A percentile compares a stretch with the other conserved stretches of the same genome.
These are phyloP conservation scores for Menura novaehollandiae DNA, from an alignment of 2,113 vertebrate species.

Conservation along the genomic window DNA sequence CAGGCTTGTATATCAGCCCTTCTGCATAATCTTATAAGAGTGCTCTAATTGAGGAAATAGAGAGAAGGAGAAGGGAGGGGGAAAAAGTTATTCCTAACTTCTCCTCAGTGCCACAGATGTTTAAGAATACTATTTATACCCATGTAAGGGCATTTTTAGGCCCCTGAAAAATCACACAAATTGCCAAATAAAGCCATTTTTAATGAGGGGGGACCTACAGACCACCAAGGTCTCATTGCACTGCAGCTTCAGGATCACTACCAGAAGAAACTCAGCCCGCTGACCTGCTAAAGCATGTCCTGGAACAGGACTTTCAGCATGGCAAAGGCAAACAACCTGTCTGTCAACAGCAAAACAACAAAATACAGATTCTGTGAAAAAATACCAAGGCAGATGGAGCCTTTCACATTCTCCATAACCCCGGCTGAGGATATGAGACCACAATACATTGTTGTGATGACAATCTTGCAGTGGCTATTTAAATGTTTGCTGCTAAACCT, in stretches of 20 bases:
- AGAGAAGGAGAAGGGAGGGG: neutral
- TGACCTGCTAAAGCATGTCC: neutral
- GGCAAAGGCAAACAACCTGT: neutral
- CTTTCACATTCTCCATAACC: neutral
- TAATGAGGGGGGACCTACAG: neutral
- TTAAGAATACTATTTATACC: neutral
- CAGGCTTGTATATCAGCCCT: neutral
- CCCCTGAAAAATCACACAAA: neutral
- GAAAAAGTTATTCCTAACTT: neutral
- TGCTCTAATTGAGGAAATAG: neutral
- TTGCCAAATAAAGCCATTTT: neutral
- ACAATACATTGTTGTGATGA: neutral
- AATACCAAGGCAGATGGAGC: neutral
- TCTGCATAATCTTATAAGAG: neutral
- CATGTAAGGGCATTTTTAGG: neutral
- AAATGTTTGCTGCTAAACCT: slow-evolving; percentile 23
- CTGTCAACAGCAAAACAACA: neutral
- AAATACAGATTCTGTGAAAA: neutral
- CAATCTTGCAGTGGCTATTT: neutral
- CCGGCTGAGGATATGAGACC: neutral
- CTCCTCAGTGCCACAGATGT: neutral
- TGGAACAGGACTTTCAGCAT: neutral
- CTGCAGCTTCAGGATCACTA: neutral
- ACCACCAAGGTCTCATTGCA: neutral
- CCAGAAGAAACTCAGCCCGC: neutral